A percentile compares a stretch with the other conserved stretches of the same genome.
Conservation (phyloP, 1,140 invertebrate genomes). For the Stenopsyche tienmushanensis region DNA sequence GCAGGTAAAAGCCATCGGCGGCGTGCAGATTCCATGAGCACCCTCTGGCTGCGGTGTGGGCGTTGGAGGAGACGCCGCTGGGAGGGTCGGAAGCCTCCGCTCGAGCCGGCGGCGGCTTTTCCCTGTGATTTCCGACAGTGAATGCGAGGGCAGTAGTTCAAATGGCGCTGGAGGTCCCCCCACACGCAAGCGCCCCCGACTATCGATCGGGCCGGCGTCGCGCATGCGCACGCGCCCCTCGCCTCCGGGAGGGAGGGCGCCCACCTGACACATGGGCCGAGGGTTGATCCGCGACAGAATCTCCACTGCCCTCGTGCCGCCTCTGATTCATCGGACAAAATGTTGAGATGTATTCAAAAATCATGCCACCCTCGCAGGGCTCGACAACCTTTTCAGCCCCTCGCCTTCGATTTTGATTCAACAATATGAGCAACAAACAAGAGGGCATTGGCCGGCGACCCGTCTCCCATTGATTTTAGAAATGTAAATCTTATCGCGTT, state of each 20-base stretch:
- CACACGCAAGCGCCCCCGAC: not conserved
- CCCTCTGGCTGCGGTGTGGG: too few species aligned
- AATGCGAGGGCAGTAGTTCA: not conserved
- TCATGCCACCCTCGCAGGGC: not conserved
- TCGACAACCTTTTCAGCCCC: not conserved
- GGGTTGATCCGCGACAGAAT: not conserved
- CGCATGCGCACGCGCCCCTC: not conserved
- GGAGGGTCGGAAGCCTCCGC: too few species aligned
- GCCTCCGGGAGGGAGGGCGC: not conserved
- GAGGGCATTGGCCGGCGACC: too few species aligned
- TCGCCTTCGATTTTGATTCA: too few species aligned
- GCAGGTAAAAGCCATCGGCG: not conserved
- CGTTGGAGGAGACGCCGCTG: too few species aligned
- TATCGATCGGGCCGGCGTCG: not conserved
- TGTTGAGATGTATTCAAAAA: not conserved
- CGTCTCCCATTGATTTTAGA: too few species aligned
- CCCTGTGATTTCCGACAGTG: not conserved
- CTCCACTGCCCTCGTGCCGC: not conserved
- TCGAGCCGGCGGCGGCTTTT: not conserved
- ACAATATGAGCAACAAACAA: too few species aligned
- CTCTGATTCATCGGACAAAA: not conserved
- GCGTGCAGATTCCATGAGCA: too few species aligned
- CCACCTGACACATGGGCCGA: not conserved
- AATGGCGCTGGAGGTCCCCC: not conserved
- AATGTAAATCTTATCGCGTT: too few species aligned